Evolutionary conservation across 2,888 invertebrate genomes (phyloP).

Genomic region (Metacarcinus magister): DNA sequence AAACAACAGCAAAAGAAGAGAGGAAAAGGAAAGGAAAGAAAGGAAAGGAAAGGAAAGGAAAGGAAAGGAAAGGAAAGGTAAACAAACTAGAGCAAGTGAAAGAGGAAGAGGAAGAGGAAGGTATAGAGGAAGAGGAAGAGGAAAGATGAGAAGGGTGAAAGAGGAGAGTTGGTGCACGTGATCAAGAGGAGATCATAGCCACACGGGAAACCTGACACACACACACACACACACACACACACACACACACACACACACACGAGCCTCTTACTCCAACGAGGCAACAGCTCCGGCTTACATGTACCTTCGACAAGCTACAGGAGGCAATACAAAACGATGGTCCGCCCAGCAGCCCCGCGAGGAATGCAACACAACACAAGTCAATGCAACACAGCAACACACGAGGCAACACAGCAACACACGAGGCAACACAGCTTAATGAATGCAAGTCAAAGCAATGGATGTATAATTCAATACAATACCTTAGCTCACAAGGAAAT

Average conservation of each 20-base stretch:
- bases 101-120: neutral
- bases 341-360: neutral
- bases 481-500: neutral
- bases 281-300: neutral
- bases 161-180: neutral
- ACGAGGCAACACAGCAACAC: neutral
- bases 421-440: neutral
- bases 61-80: neutral
- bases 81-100: neutral
- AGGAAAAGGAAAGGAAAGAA: neutral
- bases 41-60: neutral
- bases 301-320: neutral
- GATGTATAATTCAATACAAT: no score
- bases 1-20: neutral
- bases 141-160: neutral
- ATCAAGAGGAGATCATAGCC: neutral
- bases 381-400: neutral
- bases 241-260: neutral
- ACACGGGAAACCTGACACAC: neutral
- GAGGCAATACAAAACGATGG: no score
- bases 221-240: neutral
- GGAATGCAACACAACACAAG: constrained; percentile 4
- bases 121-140: neutral
- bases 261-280: no score
- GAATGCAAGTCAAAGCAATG: neutral